Evolutionary conservation across 1,140 invertebrate genomes (phyloP).

Genomic region (Amyelois transitella): DNA sequence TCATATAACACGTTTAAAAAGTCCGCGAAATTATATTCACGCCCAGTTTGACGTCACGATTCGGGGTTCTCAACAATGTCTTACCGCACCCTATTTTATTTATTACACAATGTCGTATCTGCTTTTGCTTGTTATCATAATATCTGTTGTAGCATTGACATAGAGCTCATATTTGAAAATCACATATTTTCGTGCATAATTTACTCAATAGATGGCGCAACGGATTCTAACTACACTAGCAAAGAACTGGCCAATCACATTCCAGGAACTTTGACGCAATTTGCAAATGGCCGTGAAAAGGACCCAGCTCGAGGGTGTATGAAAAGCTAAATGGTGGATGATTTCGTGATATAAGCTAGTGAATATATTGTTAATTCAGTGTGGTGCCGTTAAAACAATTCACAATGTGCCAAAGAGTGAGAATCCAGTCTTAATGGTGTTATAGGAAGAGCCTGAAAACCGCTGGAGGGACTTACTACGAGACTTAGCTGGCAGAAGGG

Average conservation of each 20-base stretch:
- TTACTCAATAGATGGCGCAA: slow-evolving; percentile 40
- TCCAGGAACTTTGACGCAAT: slow-evolving; percentile 69
- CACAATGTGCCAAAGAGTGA: slow-evolving; percentile 74
- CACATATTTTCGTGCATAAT: slow-evolving; percentile 33
- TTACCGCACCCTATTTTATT: slow-evolving; percentile 66
- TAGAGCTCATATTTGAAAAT: slow-evolving; percentile 29
- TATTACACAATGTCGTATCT: slow-evolving; percentile 35
- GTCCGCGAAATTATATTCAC: slow-evolving; percentile 31
- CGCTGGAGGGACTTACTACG: slow-evolving; percentile 60
- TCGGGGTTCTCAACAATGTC: slow-evolving; percentile 60
- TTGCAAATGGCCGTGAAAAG: slow-evolving; percentile 75
- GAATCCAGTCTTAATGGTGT: slow-evolving; percentile 73
- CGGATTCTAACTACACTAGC: slow-evolving; percentile 45
- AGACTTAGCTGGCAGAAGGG: slow-evolving; percentile 69
- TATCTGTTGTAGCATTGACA: slow-evolving; percentile 4
- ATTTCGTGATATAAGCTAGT: slow-evolving; percentile 66
- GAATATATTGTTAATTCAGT: slow-evolving; percentile 57
- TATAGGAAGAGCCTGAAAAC: slow-evolving; percentile 63
- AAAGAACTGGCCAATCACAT: slow-evolving; percentile 63
- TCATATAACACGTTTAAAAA: background rate
- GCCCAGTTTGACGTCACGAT: slow-evolving; percentile 73
- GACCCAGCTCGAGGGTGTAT: slow-evolving; percentile 69
- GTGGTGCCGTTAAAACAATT: slow-evolving; percentile 59
- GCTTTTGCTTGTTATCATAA: background rate
- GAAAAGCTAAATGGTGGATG: slow-evolving; percentile 68